Percentiles rank a stretch among this genome's conserved stretches.
Evolutionary conservation across 2,113 vertebrate species (phyloP).

Genomic region (Ia io): DNA sequence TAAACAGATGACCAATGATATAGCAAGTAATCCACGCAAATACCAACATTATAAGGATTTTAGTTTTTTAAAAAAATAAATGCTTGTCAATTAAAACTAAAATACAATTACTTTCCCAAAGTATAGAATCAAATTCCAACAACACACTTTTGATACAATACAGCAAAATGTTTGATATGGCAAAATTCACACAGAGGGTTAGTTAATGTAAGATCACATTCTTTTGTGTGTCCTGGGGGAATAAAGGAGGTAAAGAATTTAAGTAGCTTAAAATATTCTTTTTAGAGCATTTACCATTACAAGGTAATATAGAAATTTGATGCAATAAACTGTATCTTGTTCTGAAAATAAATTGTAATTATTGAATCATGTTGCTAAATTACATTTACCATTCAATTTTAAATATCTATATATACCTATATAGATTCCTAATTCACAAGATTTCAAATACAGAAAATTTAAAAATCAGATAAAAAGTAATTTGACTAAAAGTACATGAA

Average conservation of each 20-base stretch:
- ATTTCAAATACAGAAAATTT: constrained; percentile 74
- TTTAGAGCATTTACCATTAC: constrained; percentile 40
- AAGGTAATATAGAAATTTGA: constrained; percentile 58
- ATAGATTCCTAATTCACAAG: constrained; percentile 64
- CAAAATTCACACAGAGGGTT: constrained; percentile 67
- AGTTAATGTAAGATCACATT: constrained; percentile 53
- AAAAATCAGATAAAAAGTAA: constrained; percentile 71
- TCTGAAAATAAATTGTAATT: constrained; percentile 76
- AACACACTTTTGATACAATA: constrained; percentile 76
- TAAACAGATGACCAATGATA: constrained; percentile 31
- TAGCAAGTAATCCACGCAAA: constrained; percentile 45
- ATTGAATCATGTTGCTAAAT: constrained; percentile 31
- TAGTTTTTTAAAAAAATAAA: constrained; percentile 19
- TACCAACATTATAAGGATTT: constrained; percentile 36
- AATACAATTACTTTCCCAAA: constrained; percentile 74
- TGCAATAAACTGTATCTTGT: constrained; percentile 70
- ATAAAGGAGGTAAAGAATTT: neutral
- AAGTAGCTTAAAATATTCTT: constrained; percentile 42
- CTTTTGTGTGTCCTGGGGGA: neutral
- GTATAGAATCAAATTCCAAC: constrained; percentile 61
- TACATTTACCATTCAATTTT: constrained; percentile 62
- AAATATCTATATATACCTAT: neutral
- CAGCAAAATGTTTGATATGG: constrained; percentile 78
- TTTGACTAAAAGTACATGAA: constrained; percentile 68
- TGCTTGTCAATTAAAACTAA: constrained; percentile 68